Evolutionary conservation across 2,888 invertebrate genomes (phyloP).

Genomic region (Hydrotaea cyrtoneurina): DNA sequence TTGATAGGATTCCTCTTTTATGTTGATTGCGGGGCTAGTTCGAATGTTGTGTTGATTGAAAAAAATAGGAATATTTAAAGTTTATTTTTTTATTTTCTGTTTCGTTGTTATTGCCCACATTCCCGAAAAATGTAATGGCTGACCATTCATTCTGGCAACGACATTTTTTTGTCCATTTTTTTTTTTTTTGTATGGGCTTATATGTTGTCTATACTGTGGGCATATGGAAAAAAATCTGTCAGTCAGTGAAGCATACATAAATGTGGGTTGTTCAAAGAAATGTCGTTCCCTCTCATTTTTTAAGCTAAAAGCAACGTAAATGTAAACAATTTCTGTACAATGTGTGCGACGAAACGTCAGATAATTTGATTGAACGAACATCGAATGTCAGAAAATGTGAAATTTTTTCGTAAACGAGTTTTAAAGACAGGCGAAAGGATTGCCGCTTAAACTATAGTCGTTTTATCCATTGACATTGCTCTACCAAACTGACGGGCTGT

Average conservation of each 20-base stretch:
- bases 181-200: not conserved
- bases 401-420: not conserved
- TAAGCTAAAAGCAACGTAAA: not conserved
- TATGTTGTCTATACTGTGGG: not conserved
- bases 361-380: not conserved
- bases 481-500: too few relatives aligned
- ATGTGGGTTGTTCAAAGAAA: not conserved
- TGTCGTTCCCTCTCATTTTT: not conserved
- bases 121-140: not conserved
- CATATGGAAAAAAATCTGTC: not conserved
- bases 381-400: not conserved
- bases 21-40: slow-evolving; percentile 4
- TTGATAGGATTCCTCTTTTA: slow-evolving; percentile 23
- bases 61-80: slow-evolving; percentile 38
- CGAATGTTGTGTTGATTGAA: slow-evolving; percentile 21
- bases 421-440: too few relatives aligned
- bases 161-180: slow-evolving; percentile 4
- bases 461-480: too few relatives aligned
- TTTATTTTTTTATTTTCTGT: not conserved
- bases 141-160: not conserved
- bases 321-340: not conserved
- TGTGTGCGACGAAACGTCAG: not conserved
- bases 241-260: not conserved
- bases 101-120: slow-evolving; percentile 1
- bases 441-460: too few relatives aligned